These are phyloP conservation scores for Tortrix viridana DNA, from an alignment of 2,888 invertebrate genomes.

Conservation along the genomic window DNA sequence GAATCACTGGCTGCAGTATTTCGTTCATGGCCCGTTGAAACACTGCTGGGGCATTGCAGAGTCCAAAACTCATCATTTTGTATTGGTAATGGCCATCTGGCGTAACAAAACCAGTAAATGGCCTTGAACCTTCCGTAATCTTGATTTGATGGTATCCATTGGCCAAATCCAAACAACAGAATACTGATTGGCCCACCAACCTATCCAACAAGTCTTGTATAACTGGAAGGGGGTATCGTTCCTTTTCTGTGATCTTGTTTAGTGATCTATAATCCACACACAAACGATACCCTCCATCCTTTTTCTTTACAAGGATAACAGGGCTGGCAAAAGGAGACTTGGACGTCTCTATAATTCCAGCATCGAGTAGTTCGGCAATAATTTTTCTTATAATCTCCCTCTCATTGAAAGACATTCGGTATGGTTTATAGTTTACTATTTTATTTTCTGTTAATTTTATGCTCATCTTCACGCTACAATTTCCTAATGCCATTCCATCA, in stretches of 20 bases:
- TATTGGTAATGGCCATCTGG: too few species aligned
- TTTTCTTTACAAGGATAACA: slow-evolving; percentile 38
- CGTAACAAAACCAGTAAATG: slow-evolving; percentile 30
- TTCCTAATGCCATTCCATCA: slow-evolving; percentile 30
- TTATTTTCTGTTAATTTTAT: slow-evolving; percentile 34
- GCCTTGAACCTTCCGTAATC: slow-evolving; percentile 17
- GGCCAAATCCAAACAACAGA: slow-evolving; percentile 30
- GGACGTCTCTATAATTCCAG: slow-evolving; percentile 21
- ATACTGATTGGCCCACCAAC: slow-evolving; percentile 33
- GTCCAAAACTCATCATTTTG: slow-evolving; percentile 35
- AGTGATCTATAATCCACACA: too few species aligned
- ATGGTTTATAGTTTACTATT: slow-evolving; percentile 35
- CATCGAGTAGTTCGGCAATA: slow-evolving; percentile 16
- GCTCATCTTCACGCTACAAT: slow-evolving; percentile 33
- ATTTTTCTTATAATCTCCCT: slow-evolving; percentile 27
- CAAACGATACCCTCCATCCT: slow-evolving; percentile 39
- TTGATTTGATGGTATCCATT: slow-evolving; percentile 40
- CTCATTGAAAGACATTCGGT: slow-evolving; percentile 34
- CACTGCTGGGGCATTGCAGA: slow-evolving; percentile 30
- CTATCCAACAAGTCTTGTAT: slow-evolving; percentile 38
- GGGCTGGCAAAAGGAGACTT: slow-evolving; percentile 35
- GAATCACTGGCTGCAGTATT: slow-evolving; percentile 26
- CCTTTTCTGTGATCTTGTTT: slow-evolving; percentile 38
- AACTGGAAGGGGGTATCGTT: slow-evolving; percentile 36
- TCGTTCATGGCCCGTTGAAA: slow-evolving; percentile 39